A percentile compares a stretch with the other conserved stretches of the same genome.
These are phyloP conservation scores for Drosophila arawakana DNA, from an alignment of 1,140 invertebrate genomes.

Conservation along the genomic window DNA sequence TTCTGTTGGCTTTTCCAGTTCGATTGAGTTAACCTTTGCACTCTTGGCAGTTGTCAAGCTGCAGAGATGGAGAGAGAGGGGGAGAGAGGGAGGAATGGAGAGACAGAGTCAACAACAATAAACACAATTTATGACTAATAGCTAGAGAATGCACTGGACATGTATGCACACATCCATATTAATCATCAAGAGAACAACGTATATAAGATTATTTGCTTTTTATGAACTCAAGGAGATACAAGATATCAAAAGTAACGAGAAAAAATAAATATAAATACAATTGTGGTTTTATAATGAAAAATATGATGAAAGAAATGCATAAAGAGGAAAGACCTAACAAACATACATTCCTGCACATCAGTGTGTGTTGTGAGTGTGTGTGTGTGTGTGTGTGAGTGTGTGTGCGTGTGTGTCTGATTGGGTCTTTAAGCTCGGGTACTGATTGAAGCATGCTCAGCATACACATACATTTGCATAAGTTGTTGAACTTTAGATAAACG, in stretches of 20 bases:
- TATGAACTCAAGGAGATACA: slow-evolving; percentile 39
- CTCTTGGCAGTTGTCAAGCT: slow-evolving; percentile 40
- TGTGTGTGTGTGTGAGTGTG: slow-evolving; percentile 1
- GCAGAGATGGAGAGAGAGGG: slow-evolving; percentile 36
- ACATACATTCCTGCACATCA: slow-evolving; percentile 68
- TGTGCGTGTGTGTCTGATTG: slow-evolving; percentile 4
- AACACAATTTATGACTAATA: slow-evolving; percentile 62
- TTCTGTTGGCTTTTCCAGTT: slow-evolving; percentile 48
- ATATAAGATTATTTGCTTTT: slow-evolving; percentile 28
- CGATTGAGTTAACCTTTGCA: slow-evolving; percentile 48
- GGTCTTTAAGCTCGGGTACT: slow-evolving; percentile 46
- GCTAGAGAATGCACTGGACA: slow-evolving; percentile 55
- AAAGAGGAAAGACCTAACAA: slow-evolving; percentile 24
- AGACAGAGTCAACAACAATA: slow-evolving; percentile 18
- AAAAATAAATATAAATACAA: slow-evolving; percentile 39
- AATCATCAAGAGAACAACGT: slow-evolving; percentile 32
- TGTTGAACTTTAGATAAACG: slow-evolving; percentile 81
- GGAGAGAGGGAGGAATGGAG: slow-evolving; percentile 26
- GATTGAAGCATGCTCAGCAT: slow-evolving; percentile 69
- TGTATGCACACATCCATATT: slow-evolving; percentile 30
- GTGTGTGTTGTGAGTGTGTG: slow-evolving; percentile 21
- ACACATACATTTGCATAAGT: slow-evolving; percentile 72
- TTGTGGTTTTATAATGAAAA: slow-evolving; percentile 56
- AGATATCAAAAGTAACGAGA: slow-evolving; percentile 50
- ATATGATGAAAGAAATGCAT: slow-evolving; percentile 23